These are phyloP conservation scores for Orchesellides sinensis DNA, from an alignment of 2,888 invertebrate species.

Conservation along the genomic window DNA sequence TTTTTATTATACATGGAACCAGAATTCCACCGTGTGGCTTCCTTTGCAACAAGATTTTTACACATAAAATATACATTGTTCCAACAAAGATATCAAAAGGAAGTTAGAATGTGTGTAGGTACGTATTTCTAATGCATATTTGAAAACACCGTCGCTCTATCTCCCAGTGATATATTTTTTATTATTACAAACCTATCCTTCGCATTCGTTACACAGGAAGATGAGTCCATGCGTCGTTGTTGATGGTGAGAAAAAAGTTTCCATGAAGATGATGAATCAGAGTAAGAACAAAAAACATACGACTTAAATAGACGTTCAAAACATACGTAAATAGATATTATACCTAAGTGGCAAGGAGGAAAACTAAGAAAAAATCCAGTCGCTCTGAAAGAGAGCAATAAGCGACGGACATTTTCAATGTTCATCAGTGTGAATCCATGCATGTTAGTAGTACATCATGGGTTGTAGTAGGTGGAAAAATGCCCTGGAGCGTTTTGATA, in stretches of 20 bases:
- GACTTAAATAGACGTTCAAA: too few species aligned
- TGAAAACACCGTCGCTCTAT: not conserved
- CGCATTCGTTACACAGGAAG: not conserved
- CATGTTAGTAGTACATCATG: too few species aligned
- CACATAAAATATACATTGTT: not conserved
- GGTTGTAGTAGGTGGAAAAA: constrained; percentile 58
- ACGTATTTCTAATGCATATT: constrained; percentile 6
- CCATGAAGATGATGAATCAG: constrained; percentile 48
- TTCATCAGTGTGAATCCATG: constrained; percentile 57
- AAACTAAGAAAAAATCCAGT: constrained; percentile 12
- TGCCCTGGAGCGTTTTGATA: constrained; percentile 32
- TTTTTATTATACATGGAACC: constrained; percentile 21
- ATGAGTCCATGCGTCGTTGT: not conserved
- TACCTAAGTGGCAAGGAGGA: constrained; percentile 3
- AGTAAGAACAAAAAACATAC: not conserved
- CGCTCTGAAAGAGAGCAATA: not conserved
- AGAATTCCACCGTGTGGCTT: constrained; percentile 18
- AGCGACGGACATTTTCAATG: constrained; percentile 40
- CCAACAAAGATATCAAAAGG: constrained; percentile 12
- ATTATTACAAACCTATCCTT: not conserved
- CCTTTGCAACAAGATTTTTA: constrained; percentile 23
- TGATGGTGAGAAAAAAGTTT: constrained; percentile 43
- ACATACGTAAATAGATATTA: too few species aligned
- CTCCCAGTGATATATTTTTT: not conserved
- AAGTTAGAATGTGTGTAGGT: too few species aligned